Evolutionary conservation across 2,888 invertebrate species (phyloP).

Genomic region (Slavum lentiscoides): DNA sequence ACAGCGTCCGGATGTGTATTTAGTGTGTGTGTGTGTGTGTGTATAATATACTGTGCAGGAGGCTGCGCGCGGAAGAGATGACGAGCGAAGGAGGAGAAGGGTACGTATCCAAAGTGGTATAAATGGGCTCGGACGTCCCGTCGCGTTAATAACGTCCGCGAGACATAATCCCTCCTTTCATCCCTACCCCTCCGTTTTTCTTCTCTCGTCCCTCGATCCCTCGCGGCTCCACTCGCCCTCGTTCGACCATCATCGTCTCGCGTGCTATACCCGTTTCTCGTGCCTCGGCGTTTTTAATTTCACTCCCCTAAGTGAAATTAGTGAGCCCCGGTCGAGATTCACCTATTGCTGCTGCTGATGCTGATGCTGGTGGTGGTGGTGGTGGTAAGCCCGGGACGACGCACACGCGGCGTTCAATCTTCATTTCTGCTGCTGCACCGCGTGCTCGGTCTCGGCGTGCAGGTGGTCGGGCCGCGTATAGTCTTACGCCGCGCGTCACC

Average conservation of each 20-base stretch:
- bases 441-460: not conserved
- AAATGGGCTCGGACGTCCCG: conserved; percentile 47
- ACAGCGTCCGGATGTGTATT: not conserved
- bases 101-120: conserved; percentile 48
- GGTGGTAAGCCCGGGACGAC: no score
- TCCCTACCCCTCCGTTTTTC: not conserved
- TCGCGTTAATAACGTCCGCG: conserved; percentile 50
- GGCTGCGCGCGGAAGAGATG: not conserved
- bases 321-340: conserved; percentile 40
- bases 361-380: no score
- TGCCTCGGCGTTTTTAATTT: conserved; percentile 47
- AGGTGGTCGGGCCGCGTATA: not conserved
- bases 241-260: no score
- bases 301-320: conserved; percentile 43
- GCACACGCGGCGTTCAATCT: conserved; percentile 33
- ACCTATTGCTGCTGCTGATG: not conserved
- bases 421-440: conserved; percentile 14
- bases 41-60: not conserved
- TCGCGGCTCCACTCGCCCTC: not conserved
- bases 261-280: no score
- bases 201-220: not conserved
- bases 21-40: not conserved
- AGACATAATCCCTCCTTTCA: conserved; percentile 42
- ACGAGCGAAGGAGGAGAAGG: not conserved
- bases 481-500: no score